Percentiles rank a stretch among this genome's conserved stretches.
Conservation (phyloP, 2,888 invertebrate species). For the Shargacucullia verbasci region DNA sequence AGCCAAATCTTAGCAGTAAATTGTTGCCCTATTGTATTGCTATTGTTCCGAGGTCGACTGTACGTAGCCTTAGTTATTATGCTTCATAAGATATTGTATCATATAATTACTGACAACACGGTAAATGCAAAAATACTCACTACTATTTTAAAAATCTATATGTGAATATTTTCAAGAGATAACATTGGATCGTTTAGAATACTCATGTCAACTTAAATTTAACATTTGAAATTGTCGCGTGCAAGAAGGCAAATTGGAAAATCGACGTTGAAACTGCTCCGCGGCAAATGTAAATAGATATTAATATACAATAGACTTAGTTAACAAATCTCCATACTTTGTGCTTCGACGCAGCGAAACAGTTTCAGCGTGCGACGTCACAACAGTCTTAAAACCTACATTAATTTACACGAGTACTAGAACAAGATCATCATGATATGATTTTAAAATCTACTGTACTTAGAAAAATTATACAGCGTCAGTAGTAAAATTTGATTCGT, state of each 20-base stretch:
- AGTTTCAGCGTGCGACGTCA: constrained; percentile 56
- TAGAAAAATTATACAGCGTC: constrained; percentile 83
- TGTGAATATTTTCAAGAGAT: constrained; percentile 42
- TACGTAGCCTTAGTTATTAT: constrained; percentile 65
- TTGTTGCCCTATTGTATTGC: constrained; percentile 56
- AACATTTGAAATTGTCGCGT: constrained; percentile 51
- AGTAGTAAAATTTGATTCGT: constrained; percentile 84
- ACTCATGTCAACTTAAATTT: constrained; percentile 54
- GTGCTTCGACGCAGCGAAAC: constrained; percentile 58
- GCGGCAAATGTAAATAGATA: constrained; percentile 37
- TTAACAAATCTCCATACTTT: constrained; percentile 56
- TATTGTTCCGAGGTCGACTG: constrained; percentile 58
- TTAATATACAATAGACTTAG: constrained; percentile 50
- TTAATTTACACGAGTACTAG: constrained; percentile 74
- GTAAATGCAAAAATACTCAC: constrained; percentile 72
- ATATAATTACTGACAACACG: constrained; percentile 54
- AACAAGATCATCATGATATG: constrained; percentile 82
- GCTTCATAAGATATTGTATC: constrained; percentile 62
- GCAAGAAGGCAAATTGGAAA: constrained; percentile 61
- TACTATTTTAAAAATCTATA: constrained; percentile 48
- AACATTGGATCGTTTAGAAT: constrained; percentile 45
- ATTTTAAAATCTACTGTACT: constrained; percentile 83
- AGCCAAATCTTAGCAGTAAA: constrained; percentile 68
- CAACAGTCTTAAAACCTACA: constrained; percentile 70
- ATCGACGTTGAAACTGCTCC: constrained; percentile 42